These are phyloP conservation scores for Thrips palmi DNA, from an alignment of 1,140 invertebrate genomes.

Conservation along the genomic window DNA sequence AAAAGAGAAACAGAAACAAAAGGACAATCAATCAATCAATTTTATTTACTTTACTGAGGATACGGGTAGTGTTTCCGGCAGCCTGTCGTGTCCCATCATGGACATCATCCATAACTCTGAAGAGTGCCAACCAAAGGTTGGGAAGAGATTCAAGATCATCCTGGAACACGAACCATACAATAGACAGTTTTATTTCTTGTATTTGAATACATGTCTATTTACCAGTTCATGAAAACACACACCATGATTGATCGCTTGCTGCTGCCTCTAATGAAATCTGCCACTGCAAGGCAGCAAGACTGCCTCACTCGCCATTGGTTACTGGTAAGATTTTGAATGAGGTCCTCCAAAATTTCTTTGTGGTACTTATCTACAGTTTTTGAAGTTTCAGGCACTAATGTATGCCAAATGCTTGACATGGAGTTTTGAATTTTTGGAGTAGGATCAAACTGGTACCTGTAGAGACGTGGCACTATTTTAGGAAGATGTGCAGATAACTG, in stretches of 20 bases:
- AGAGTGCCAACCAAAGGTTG: conserved; percentile 63
- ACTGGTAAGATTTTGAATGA: conserved; percentile 62
- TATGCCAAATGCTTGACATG: conserved; percentile 82
- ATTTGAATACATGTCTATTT: not conserved
- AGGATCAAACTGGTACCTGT: conserved; percentile 80
- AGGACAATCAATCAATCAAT: conserved; percentile 5
- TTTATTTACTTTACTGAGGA: conserved; percentile 53
- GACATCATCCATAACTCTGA: conserved; percentile 84
- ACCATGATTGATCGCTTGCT: conserved; percentile 1
- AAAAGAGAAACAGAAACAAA: conserved; percentile 10
- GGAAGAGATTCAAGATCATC: conserved; percentile 33
- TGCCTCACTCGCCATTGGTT: conserved; percentile 75
- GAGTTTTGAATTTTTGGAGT: conserved; percentile 76
- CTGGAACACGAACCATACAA: conserved; percentile 16
- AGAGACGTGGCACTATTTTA: conserved; percentile 74
- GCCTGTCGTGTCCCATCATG: conserved; percentile 71
- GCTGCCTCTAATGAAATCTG: conserved; percentile 51
- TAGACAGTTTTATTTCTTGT: not conserved
- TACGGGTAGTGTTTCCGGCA: conserved; percentile 54
- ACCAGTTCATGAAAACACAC: not conserved
- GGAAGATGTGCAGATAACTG: conserved; percentile 64
- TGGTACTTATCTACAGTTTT: conserved; percentile 77
- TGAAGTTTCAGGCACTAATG: conserved; percentile 66
- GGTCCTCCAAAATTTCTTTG: conserved; percentile 66
- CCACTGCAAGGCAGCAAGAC: conserved; percentile 72